Evolutionary conservation across 2,888 invertebrate species (phyloP), one percentile per base, ranked within the genome.

Genomic region (Dynastes tityus): DNA sequence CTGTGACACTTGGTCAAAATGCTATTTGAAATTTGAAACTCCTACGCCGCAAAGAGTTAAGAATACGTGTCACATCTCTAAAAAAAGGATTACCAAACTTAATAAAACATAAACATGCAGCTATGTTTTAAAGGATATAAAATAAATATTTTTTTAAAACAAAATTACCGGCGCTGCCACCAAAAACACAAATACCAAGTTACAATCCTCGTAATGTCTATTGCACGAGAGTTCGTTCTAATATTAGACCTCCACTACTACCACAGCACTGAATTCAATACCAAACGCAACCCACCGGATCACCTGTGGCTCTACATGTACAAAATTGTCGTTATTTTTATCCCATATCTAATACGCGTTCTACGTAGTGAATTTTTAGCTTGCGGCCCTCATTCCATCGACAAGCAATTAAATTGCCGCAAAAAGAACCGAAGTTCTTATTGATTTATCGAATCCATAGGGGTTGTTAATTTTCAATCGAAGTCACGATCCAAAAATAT

Each of bases 401-500:
- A 8, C 32, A 29, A 29, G 73, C 45, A 74, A 61, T 61, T 74
- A 61, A 61, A 74, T 22, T 49, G 45, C 45, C 58, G 45, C n/a
- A 9, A 74, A 61, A 61, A 27, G 13, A 49, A 58, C 29, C 40
- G 13, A 61, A 45, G 58, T 74, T 61, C 61, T 74, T 74, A 74
- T 74, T 40, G 73, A 74, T 74, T 61, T 74, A 74, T 61, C 13
- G 61, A 45, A 37, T 71, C 27, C 32, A 37, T 22, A 8, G 11
- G 55, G 53, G 22, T 37, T 58, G 55, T 71, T 71, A 71, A 71
- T 71, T 71, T 71, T 45, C 63, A 61, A 74, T 74, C 73, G 73
- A 58, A 13, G 29, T 4, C 27, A 45, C 11, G 2, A 2, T 11
- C 45, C 45, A 45, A 45, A 45, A 45, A 45, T 45, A 45, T 11